Percentiles rank a stretch among this genome's conserved stretches.
Evolutionary conservation across 1,140 invertebrate genomes (phyloP).

Genomic region (Microplitis demolitor): DNA sequence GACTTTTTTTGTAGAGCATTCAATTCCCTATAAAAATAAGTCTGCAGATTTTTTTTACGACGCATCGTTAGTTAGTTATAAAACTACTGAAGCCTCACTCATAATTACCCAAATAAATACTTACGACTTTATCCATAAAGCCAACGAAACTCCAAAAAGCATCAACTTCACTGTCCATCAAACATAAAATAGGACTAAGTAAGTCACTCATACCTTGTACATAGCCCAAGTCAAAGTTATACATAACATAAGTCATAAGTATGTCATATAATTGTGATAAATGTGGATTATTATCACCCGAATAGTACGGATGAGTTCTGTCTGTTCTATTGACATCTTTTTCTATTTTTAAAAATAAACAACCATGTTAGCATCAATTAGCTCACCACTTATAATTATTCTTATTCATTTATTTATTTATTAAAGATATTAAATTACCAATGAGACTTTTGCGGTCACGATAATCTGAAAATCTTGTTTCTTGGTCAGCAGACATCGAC

Average conservation of each 20-base stretch:
- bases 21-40: too few species aligned
- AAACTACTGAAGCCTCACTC: neutral
- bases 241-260: slow-evolving; percentile 99
- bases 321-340: slow-evolving; percentile 98
- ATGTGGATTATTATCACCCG: slow-evolving; percentile 90
- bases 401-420: too few species aligned
- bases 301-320: slow-evolving; percentile 87
- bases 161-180: slow-evolving; percentile 92
- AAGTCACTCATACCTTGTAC: slow-evolving; percentile 98
- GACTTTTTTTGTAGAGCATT: too few species aligned
- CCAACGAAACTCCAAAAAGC: slow-evolving; percentile 99
- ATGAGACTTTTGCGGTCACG: slow-evolving; percentile 92
- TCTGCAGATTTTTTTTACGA: too few species aligned
- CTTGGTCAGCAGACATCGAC: slow-evolving; percentile 85
- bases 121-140: slow-evolving; percentile 95
- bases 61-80: neutral
- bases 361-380: neutral
- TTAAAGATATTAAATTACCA: slow-evolving; percentile 61
- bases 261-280: slow-evolving; percentile 86
- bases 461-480: slow-evolving; percentile 86
- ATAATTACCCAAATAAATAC: slow-evolving; percentile 38
- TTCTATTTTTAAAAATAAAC: slow-evolving; percentile 65
- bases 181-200: slow-evolving; percentile 87
- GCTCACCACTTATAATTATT: too few species aligned
- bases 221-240: slow-evolving; percentile 97